Percentiles rank a stretch among this genome's conserved stretches.
Conservation (phyloP, 2,888 invertebrate species). For the Sesia apiformis region DNA sequence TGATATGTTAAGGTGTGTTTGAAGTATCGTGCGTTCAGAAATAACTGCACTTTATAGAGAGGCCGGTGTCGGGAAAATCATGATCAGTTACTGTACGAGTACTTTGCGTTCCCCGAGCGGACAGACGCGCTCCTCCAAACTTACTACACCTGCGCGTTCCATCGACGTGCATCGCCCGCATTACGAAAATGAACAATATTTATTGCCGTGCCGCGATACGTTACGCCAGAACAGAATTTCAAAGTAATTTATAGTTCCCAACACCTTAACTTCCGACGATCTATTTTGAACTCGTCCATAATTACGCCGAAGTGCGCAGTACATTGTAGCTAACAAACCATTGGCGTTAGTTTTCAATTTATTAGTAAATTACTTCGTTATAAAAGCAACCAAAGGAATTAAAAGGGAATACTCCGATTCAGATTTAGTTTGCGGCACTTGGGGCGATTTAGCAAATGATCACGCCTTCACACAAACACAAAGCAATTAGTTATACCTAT, state of each 20-base stretch:
- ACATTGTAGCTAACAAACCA: neutral
- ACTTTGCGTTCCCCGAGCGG: neutral
- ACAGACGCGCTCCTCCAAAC: slow-evolving; percentile 12
- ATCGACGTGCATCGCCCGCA: slow-evolving; percentile 52
- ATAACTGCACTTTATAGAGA: neutral
- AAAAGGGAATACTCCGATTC: slow-evolving; percentile 27
- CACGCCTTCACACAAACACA: slow-evolving; percentile 49
- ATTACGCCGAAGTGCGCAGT: neutral
- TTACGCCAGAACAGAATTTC: slow-evolving; percentile 50
- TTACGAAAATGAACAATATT: slow-evolving; percentile 66
- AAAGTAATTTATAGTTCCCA: slow-evolving; percentile 63
- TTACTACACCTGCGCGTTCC: slow-evolving; percentile 23
- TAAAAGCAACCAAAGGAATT: neutral
- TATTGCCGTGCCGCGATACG: slow-evolving; percentile 52
- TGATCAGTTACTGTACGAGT: neutral
- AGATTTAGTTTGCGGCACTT: slow-evolving; percentile 20
- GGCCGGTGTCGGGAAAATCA: neutral
- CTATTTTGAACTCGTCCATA: slow-evolving; percentile 7
- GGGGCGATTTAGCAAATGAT: slow-evolving; percentile 36
- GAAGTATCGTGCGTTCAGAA: slow-evolving; percentile 4
- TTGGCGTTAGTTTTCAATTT: neutral
- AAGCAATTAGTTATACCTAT: slow-evolving; percentile 61
- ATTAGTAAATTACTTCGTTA: neutral
- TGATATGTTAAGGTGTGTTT: slow-evolving; percentile 59
- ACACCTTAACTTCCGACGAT: slow-evolving; percentile 37